Evolutionary conservation across 2,888 invertebrate genomes (phyloP), one percentile per base, ranked within the genome.

Genomic region (Choristoneura rosaceana): DNA sequence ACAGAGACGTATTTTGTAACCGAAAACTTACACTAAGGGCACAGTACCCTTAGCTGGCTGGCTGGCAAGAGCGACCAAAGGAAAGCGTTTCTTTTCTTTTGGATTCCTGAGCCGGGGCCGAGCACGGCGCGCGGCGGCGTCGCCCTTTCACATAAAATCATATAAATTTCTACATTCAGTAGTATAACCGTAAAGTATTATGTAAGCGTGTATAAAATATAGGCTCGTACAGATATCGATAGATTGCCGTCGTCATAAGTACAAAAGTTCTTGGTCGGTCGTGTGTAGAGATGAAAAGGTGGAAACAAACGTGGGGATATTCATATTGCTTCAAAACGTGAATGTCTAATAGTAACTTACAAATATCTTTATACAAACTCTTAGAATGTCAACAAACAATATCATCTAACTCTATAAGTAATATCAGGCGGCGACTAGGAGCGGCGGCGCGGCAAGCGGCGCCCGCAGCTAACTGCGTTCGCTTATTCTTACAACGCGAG

Each of bases 401-500:
- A 50, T 50, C 15, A 71, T 62, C 52, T 15, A 45, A 15, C 2
- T 62, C 71, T 71, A 71, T 67, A 34, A 60, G 62, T 71, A 71
- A 71, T 71, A 71, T 71, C 71, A 71, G 71, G 67, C 65, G 52
- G 70, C 70, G 71, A 67, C 71, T 67, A 62, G 25, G 61, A 66
- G 71, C 71, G 38, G 7, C 78, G 82, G 80, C 79, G 83, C 78
- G 76, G 78, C 73, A 59, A 76, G 81, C 71, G 62, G 81, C 77
- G 76, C 80, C 70, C 77, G 71, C 77, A 66, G 76, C 75, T 52
- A 52, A 52, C n/a, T 52, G 52, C 52, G 52, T 17, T 17, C 52
- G 17, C 17, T 17, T 17, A 52, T 52, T 52, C 52, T 52, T 52
- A 52, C 52, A 52, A 52, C 52, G 52, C 52, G n/a, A 52, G 52